These are phyloP conservation scores for Proctacanthus coquilletti DNA, from an alignment of 1,140 invertebrate species.

Conservation along the genomic window DNA sequence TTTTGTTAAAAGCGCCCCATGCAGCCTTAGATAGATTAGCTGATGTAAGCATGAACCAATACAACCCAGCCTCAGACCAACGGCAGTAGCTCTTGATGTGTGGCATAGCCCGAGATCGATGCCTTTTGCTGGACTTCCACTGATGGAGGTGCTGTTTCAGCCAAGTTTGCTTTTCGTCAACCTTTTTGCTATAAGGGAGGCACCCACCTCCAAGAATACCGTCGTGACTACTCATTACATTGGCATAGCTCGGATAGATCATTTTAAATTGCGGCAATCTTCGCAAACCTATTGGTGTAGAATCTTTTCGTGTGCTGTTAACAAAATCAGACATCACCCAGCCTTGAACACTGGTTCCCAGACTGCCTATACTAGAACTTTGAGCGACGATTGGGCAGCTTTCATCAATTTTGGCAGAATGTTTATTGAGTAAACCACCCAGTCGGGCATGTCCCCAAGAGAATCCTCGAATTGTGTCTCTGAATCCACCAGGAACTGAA, in stretches of 20 bases:
- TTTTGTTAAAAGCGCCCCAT: slow-evolving; percentile 68
- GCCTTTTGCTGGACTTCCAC: slow-evolving; percentile 58
- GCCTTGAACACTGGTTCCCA: slow-evolving; percentile 50
- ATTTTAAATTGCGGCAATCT: slow-evolving; percentile 24
- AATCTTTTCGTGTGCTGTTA: slow-evolving; percentile 40
- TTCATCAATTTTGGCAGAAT: slow-evolving; percentile 39
- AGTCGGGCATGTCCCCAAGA: slow-evolving; percentile 60
- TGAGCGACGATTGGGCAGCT: slow-evolving; percentile 48
- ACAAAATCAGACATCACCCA: slow-evolving; percentile 56
- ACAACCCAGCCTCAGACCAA: slow-evolving; percentile 41
- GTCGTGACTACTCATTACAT: slow-evolving; percentile 72
- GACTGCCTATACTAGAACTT: slow-evolving; percentile 79
- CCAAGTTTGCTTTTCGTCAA: slow-evolving; percentile 77
- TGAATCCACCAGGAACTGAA: slow-evolving; percentile 68
- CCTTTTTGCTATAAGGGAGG: slow-evolving; percentile 68
- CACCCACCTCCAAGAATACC: slow-evolving; percentile 70
- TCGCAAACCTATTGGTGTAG: slow-evolving; percentile 15
- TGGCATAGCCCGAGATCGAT: slow-evolving; percentile 67
- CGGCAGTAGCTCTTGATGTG: slow-evolving; percentile 87
- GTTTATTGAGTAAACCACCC: slow-evolving; percentile 42
- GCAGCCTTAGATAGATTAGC: slow-evolving; percentile 92
- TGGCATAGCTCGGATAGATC: slow-evolving; percentile 54
- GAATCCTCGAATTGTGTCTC: slow-evolving; percentile 33
- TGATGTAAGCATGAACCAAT: slow-evolving; percentile 78
- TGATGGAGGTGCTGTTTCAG: slow-evolving; percentile 59